Evolutionary conservation across 2,888 invertebrate species (phyloP).

Genomic region (Leucozona laternaria): DNA sequence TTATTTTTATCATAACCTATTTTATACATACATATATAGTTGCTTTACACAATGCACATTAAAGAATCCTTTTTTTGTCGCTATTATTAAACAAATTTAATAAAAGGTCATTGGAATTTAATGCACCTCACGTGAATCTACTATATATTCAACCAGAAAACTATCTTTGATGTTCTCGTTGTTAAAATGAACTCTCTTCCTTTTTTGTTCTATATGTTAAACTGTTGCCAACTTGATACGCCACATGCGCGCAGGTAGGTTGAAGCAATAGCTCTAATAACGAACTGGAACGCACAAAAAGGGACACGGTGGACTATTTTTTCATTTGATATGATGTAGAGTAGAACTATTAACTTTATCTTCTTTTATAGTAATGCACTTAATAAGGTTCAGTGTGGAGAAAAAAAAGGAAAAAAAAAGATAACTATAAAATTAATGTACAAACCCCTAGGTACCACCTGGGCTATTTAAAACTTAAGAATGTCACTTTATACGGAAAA

Average conservation of each 20-base stretch:
- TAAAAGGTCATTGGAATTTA: constrained; percentile 56
- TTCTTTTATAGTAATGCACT: constrained; percentile 41
- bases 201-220: not conserved
- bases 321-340: not conserved
- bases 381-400: constrained; percentile 25
- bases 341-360: not conserved
- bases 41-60: not conserved
- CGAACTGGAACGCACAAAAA: constrained; percentile 49
- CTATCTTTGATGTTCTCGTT: constrained; percentile 60
- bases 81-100: constrained; percentile 1
- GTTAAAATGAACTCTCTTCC: constrained; percentile 43
- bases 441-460: too few relatives aligned
- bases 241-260: constrained; percentile 42
- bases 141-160: constrained; percentile 48
- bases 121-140: constrained; percentile 39
- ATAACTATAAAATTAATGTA: not conserved
- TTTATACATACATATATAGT: too few relatives aligned
- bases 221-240: constrained; percentile 4
- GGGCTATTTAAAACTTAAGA: not conserved
- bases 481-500: not conserved
- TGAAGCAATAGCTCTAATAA: constrained; percentile 11
- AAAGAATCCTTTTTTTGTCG: constrained; percentile 13
- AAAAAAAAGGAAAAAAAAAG: not conserved
- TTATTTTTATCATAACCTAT: constrained; percentile 25
- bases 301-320: constrained; percentile 16